Base-by-base conservation (phyloP, 2,888 invertebrate species). In the Orthosia gothica region DNA sequence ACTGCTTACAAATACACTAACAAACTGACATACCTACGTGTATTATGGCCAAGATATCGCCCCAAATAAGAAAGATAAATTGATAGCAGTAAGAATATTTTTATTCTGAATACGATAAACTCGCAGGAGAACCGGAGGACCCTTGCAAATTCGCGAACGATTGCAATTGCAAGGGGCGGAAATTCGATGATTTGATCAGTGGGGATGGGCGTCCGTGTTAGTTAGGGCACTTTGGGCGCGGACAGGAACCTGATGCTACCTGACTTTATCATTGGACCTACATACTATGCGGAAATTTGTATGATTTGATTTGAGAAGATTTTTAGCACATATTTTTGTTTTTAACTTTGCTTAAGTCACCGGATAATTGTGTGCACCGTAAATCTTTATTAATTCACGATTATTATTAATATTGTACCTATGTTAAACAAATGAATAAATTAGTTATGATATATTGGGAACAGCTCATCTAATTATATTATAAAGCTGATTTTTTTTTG, bases 141-240 rank as follows among this genome's bases (percentile, higher is more conserved):
- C 84, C 84, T 84, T 80, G 70, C 68, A 70, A 84, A 81, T 80
- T 75, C 57, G 81, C 52, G 68, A 70, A 71, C 81, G 81, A 80
- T 75, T 80, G 84, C 81, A 81, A 84, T 81, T 80, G 81, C 81
- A 84, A 84, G 76, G 84, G 84, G 68, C 84, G 81, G 81, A 81
- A 80, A 81, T 81, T 80, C 68, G 75, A 75, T 84, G 81, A 81
- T 81, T 80, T 84, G 81, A 81, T 81, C 84, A 67, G 68, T 80
- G 58, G 81, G 81, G 80, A 61, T 81, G 84, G 81, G 75, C 65
- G 84, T 57, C 70, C 65, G 68, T 70, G 70, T 80, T 83, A 83
- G 83, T 58, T 81, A 75, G 70, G 84, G 76, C 71, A 84, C 81
- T 84, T 81, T 72, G 45, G 57, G 45, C 32, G 40, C 50, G 26